Percentiles rank a stretch among this genome's conserved stretches.
Conservation (phyloP, 2,113 vertebrate genomes). For the Nothocercus nigrocapillus region DNA sequence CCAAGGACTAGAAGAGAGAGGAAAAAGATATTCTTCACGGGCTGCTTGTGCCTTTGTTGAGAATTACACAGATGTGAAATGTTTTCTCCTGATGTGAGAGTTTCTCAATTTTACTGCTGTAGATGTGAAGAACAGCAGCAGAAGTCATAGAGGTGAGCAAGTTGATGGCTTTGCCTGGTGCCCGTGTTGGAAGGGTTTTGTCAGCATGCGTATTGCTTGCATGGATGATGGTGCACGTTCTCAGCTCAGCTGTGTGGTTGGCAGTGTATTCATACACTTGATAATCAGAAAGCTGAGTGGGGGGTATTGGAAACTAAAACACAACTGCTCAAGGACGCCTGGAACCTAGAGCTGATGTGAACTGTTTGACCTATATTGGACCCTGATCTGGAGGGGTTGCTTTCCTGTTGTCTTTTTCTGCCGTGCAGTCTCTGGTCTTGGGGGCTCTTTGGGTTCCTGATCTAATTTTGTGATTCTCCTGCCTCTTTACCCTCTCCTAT, state of each 20-base stretch:
- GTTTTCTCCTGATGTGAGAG: not conserved
- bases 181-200: not conserved
- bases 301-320: not conserved
- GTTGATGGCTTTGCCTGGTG: not conserved
- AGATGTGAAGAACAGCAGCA: not conserved
- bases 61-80: not conserved
- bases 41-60: not conserved
- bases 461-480: not conserved
- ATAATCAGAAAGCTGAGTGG: accelerated
- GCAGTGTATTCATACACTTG: not conserved
- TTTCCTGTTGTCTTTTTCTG: not conserved
- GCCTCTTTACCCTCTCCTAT: not conserved
- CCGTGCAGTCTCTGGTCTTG: not conserved
- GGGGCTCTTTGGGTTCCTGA: not conserved
- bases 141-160: not conserved
- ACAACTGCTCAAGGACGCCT: not conserved
- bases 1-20: not conserved
- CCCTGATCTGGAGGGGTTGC: not conserved
- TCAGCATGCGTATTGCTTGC: not conserved
- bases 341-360: not conserved
- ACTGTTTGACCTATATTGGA: not conserved
- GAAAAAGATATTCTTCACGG: not conserved
- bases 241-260: not conserved
- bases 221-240: not conserved
- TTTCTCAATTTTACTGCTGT: not conserved